A percentile compares a stretch with the other conserved stretches of the same genome.
Evolutionary conservation across 2,888 invertebrate genomes (phyloP).

Genomic region (Stenchaetothrips biformis): DNA sequence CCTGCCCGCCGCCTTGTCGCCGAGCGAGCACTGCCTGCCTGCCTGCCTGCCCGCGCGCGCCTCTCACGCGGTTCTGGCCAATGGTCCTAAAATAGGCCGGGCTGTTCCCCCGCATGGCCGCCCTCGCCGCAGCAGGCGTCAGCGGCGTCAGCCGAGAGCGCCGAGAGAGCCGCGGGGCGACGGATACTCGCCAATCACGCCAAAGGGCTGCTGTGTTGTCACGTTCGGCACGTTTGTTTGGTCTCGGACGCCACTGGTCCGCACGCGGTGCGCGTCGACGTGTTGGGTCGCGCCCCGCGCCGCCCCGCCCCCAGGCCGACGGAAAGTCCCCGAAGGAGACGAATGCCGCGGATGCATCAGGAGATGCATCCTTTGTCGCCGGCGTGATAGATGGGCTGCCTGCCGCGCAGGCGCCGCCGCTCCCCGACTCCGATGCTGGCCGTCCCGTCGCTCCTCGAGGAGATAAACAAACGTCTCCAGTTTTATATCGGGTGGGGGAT

Average conservation of each 20-base stretch:
- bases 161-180: too few relatives aligned
- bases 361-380: too few relatives aligned
- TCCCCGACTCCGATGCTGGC: background rate
- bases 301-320: too few relatives aligned
- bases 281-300: too few relatives aligned
- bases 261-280: background rate
- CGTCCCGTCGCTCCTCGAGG: background rate
- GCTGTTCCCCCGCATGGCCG: slow-evolving; percentile 7
- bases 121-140: background rate
- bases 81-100: slow-evolving; percentile 9
- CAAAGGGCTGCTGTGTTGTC: background rate
- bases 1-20: too few relatives aligned
- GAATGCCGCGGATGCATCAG: background rate
- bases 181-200: too few relatives aligned
- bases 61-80: background rate
- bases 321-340: background rate
- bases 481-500: slow-evolving; percentile 7
- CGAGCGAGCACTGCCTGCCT: too few relatives aligned
- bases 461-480: slow-evolving; percentile 8
- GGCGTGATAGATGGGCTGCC: background rate
- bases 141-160: background rate
- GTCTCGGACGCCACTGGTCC: background rate
- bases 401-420: background rate
- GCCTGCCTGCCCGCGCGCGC: too few relatives aligned
- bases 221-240: slow-evolving; percentile 7